A percentile compares a stretch with the other conserved stretches of the same genome.
phyloP scores from a whole-genome alignment of 2,797 vertebrate genomes.

The Macropodus opercularis region DNA sequence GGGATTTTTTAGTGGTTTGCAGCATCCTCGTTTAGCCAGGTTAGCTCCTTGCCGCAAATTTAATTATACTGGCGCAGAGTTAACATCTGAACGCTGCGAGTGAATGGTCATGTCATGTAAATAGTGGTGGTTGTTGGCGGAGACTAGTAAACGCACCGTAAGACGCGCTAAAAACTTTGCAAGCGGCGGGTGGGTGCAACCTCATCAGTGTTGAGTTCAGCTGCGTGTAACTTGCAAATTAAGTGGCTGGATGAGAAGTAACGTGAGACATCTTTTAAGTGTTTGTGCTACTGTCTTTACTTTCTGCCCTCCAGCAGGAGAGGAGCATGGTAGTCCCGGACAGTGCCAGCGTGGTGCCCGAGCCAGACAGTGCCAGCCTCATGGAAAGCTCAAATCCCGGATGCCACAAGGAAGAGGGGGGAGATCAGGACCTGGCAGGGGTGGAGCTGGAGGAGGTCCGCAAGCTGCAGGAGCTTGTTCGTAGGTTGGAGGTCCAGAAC shows the following conservation, averaged over 20 bases:
- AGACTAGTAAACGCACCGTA: neutral
- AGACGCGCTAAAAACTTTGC: neutral
- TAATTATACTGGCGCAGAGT: neutral
- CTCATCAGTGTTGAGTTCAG: neutral
- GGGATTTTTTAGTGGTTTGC: accelerated
- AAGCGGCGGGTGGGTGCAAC: neutral
- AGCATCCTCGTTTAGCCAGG: neutral
- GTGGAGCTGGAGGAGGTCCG: conserved; percentile 88
- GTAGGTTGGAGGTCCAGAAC: conserved; percentile 89
- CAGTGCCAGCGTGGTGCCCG: conserved; percentile 77
- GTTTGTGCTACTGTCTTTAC: neutral
- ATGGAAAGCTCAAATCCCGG: conserved; percentile 70
- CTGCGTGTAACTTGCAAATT: neutral
- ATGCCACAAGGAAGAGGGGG: conserved; percentile 62
- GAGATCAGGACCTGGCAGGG: conserved; percentile 67
- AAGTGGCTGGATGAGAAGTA: neutral
- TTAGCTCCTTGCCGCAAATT: neutral
- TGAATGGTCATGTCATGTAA: conserved; percentile 10
- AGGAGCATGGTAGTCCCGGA: conserved; percentile 91
- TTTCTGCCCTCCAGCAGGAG: conserved; percentile 31
- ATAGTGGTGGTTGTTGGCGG: conserved; percentile 14
- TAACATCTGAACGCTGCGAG: neutral
- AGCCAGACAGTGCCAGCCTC: conserved; percentile 74
- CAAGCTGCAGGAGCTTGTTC: conserved; percentile 90
- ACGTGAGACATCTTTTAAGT: no score